Conservation (phyloP, 2,797 vertebrate species). For the Buphagus erythrorhynchus region DNA sequence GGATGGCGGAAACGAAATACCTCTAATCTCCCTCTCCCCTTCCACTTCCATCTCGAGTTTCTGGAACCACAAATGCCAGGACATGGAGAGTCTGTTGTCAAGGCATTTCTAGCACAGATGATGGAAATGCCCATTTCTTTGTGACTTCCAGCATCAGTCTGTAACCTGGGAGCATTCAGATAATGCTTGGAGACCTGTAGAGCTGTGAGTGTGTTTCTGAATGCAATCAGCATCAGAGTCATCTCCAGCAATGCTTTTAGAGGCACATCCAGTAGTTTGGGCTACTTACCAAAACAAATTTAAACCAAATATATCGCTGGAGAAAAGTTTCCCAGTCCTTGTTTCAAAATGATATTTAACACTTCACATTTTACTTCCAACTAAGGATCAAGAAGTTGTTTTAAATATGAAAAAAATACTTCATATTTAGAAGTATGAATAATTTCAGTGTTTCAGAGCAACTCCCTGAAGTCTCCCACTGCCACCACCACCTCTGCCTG, state of each 20-base stretch:
- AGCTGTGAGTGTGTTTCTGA: neutral
- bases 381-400: neutral
- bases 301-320: fast-evolving
- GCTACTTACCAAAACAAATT: neutral
- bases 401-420: no score
- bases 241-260: neutral
- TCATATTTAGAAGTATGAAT: neutral
- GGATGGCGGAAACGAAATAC: neutral
- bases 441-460: neutral
- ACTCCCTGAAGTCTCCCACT: neutral
- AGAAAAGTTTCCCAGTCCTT: neutral
- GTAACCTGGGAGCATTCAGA: neutral
- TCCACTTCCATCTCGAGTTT: neutral
- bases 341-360: neutral
- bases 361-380: neutral
- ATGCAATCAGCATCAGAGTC: neutral
- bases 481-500: neutral
- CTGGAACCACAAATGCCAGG: neutral
- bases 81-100: neutral
- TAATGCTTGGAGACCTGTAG: neutral
- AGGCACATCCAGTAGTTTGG: neutral
- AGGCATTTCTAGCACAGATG: neutral
- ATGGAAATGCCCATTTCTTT: neutral
- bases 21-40: neutral
- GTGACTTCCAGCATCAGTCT: neutral